Evolutionary conservation across 2,113 vertebrate genomes (phyloP).

Genomic region (Boleophthalmus pectinirostris): DNA sequence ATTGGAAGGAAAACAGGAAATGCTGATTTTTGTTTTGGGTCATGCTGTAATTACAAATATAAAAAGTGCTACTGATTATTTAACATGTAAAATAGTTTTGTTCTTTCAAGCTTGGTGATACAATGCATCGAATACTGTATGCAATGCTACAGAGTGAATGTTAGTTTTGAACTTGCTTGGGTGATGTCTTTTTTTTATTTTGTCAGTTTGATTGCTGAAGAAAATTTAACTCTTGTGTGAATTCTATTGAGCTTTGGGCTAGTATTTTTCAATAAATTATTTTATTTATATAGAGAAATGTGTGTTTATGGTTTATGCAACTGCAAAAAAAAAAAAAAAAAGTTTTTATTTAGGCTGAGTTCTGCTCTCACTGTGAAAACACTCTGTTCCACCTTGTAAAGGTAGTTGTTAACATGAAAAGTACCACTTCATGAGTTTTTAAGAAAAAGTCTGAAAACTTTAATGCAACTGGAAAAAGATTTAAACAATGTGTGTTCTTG

Average conservation of each 20-base stretch:
- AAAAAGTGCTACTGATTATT: neutral
- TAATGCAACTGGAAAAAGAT: too few relatives aligned
- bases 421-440: too few relatives aligned
- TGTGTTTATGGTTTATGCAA: neutral
- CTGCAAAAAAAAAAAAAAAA: neutral
- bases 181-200: neutral
- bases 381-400: too few relatives aligned
- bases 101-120: neutral
- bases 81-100: neutral
- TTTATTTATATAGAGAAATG: conserved; percentile 36
- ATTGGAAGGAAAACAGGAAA: neutral
- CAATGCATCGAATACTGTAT: neutral
- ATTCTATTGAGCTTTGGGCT: conserved; percentile 19
- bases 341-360: too few relatives aligned
- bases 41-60: neutral
- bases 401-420: too few relatives aligned
- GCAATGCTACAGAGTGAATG: neutral
- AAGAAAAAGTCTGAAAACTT: too few relatives aligned
- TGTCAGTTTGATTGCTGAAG: conserved; percentile 2
- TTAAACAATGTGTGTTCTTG: too few relatives aligned
- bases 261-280: conserved; percentile 45
- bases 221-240: neutral
- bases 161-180: conserved; percentile 3
- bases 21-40: neutral
- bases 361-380: too few relatives aligned